These are phyloP conservation scores for Zaprionus camerounensis DNA, from an alignment of 1,140 invertebrate genomes.

Conservation along the genomic window DNA sequence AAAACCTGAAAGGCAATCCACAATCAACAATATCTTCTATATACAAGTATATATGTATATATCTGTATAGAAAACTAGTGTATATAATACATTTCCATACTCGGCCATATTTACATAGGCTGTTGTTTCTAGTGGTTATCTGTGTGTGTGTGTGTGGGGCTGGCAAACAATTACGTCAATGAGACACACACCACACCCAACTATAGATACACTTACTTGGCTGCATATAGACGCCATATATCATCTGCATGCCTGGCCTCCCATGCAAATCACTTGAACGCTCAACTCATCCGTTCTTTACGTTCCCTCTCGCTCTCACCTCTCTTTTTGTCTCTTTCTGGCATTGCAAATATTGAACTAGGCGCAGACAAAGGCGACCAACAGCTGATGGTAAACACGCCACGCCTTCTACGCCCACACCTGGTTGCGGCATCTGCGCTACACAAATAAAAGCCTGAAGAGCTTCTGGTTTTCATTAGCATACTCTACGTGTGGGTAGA, in stretches of 20 bases:
- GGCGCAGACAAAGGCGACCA: constrained; percentile 28
- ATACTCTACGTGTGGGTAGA: constrained; percentile 5
- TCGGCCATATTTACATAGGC: constrained; percentile 24
- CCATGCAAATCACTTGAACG: constrained; percentile 39
- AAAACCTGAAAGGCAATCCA: constrained; percentile 27
- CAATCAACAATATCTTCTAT: constrained; percentile 12
- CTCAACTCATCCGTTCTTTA: constrained; percentile 7
- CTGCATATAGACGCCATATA: constrained; percentile 20
- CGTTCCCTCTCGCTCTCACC: not conserved
- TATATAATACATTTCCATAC: constrained; percentile 51
- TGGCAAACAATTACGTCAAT: constrained; percentile 74
- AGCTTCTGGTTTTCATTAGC: constrained; percentile 48
- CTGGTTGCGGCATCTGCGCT: not conserved
- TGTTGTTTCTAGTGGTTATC: constrained; percentile 23
- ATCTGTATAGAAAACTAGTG: constrained; percentile 4
- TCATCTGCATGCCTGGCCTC: constrained; percentile 8
- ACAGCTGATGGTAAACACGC: constrained; percentile 49
- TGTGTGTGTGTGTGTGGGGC: constrained; percentile 13
- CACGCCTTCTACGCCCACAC: not conserved
- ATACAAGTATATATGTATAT: not conserved
- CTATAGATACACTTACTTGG: constrained; percentile 28
- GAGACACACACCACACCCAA: constrained; percentile 45
- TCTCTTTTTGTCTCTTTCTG: constrained; percentile 2
- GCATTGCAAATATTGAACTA: constrained; percentile 51
- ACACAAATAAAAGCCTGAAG: constrained; percentile 22